Conservation (phyloP, 2,797 vertebrate genomes). For the Aldrovandia affinis region DNA sequence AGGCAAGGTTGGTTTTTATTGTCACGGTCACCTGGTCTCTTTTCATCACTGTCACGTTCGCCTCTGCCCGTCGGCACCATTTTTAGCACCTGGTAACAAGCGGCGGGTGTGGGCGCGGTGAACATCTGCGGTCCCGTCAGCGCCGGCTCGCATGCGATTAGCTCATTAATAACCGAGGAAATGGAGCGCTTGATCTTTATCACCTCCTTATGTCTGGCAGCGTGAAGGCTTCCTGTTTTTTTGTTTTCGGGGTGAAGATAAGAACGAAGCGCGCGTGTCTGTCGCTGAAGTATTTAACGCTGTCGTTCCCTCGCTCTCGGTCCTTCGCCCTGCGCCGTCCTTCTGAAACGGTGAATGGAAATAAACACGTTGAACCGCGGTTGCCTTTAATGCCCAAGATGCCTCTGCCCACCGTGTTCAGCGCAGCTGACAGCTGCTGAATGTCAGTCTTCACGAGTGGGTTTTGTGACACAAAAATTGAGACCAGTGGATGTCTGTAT, state of each 20-base stretch:
- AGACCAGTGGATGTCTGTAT: no score
- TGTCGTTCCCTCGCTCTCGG: background rate
- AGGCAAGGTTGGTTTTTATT: conserved; percentile 48
- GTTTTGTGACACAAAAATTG: background rate
- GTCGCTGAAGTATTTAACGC: background rate
- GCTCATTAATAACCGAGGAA: conserved; percentile 61
- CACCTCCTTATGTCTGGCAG: conserved; percentile 33
- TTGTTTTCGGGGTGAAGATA: background rate
- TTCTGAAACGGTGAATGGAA: background rate
- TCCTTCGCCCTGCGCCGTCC: background rate
- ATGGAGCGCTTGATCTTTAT: conserved; percentile 55
- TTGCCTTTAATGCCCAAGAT: no score
- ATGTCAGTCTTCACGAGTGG: background rate
- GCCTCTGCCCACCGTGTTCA: background rate
- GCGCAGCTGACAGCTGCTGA: background rate
- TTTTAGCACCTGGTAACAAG: conserved; percentile 2
- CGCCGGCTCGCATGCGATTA: conserved; percentile 49
- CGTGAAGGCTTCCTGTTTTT: conserved; percentile 31
- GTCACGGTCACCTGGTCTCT: background rate
- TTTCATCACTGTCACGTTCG: conserved; percentile 50
- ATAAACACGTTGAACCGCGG: no score
- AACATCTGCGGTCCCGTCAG: conserved; percentile 26
- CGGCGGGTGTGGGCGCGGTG: background rate
- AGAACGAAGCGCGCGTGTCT: background rate
- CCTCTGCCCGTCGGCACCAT: background rate